Percentiles rank a stretch among this genome's conserved stretches.
Evolutionary conservation across 92 coral and sea anemone species (phyloP).

Genomic region (Siderastrea siderea): DNA sequence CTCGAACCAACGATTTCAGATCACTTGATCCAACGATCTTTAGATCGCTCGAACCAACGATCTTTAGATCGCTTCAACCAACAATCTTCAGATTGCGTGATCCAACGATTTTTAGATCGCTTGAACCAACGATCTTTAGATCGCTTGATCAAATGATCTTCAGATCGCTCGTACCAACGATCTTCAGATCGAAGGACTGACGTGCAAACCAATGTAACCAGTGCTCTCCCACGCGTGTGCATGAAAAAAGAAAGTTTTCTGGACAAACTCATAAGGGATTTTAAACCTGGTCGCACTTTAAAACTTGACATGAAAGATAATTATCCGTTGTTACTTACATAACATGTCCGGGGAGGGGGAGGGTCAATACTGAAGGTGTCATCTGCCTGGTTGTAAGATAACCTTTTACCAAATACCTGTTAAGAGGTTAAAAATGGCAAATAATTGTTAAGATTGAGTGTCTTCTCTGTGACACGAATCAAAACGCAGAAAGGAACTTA

Average conservation of each 20-base stretch:
- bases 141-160: too few species aligned
- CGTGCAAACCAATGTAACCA: too few species aligned
- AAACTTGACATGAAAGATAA: not conserved
- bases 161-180: too few species aligned
- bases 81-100: too few species aligned
- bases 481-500: not conserved
- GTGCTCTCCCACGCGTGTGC: not conserved
- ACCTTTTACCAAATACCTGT: conserved; percentile 85
- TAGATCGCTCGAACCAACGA: too few species aligned
- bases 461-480: not conserved
- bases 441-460: not conserved
- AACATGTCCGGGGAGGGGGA: conserved; percentile 74
- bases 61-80: too few species aligned
- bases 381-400: conserved; percentile 49
- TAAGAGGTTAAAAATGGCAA: not conserved
- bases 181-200: too few species aligned
- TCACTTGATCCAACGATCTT: too few species aligned
- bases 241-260: not conserved
- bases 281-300: too few species aligned
- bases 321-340: conserved; percentile 61
- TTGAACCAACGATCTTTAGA: too few species aligned
- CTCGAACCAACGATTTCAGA: too few species aligned
- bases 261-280: not conserved
- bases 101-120: too few species aligned
- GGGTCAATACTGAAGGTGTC: conserved; percentile 80